Base-by-base conservation (phyloP, 2,113 vertebrate species). In the Carollia perspicillata region DNA sequence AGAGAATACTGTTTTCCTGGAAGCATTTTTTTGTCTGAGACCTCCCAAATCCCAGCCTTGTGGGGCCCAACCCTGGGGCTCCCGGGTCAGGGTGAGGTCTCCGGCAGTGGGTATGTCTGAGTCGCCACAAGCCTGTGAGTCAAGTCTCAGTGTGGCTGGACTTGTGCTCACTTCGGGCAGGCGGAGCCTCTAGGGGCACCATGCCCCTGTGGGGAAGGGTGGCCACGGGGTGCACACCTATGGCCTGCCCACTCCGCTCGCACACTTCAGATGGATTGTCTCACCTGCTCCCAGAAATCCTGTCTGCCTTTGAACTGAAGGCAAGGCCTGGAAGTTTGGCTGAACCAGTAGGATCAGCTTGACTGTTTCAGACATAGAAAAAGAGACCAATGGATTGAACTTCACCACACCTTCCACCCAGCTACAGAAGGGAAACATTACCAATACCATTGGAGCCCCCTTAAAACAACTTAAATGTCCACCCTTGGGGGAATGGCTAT, bases 1-100 rank as follows among this genome's bases (percentile, higher is more conserved):
- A 75, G 42, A 96, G 93, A 86, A 69, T 87, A 35, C 53, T n/a
- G 5, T 68, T 87, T 84, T 93, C 53, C 60, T 58, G 26, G 58
- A 79, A 93, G 74, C 35, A 35, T 63, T 47, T 89, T 66, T 68
- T 85, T n/a, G 5, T 58, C 6, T 14, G 8, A 65, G 22, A 5
- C 42, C 93, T 72, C 78, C 28, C 12, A 28, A 49, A 42, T 78
- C 47, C 51, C 60, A 89, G 14, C 53, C 22, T 26, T 26, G 9
- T 49, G 40, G 3, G 40, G 47, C 37, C 35, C 11, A 17, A 28
- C n/a, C 49, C 66, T 42, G 26, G 26, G 30, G 4, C 55, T 80
- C n/a, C 37, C 33, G 68, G 55, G 65, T 53, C 35, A 60, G 85
- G 28, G 20, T 12, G 28, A 33, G 33, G 16, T 16, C 23, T 69